These are phyloP conservation scores for Silurus asotus DNA, from an alignment of 2,113 vertebrate genomes.

Conservation along the genomic window DNA sequence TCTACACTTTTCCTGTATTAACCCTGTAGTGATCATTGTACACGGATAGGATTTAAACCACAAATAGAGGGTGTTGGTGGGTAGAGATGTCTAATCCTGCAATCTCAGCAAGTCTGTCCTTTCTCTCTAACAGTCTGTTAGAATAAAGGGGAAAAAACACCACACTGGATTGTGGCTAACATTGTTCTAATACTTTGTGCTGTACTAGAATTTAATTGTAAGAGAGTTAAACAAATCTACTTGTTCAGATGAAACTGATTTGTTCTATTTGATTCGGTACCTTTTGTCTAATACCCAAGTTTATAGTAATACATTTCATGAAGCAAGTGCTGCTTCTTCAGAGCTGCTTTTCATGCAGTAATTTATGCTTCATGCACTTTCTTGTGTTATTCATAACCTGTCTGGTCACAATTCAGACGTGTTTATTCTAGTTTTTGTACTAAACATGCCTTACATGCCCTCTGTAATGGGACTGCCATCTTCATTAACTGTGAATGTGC, in stretches of 20 bases:
- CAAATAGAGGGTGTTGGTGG: neutral
- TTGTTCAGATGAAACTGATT: neutral
- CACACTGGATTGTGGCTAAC: neutral
- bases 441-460: neutral
- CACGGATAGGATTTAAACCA: slow-evolving; percentile 10
- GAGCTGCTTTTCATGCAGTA: neutral
- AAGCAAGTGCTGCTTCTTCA: neutral
- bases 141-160: neutral
- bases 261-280: neutral
- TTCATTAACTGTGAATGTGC: neutral
- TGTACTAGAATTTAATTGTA: neutral
- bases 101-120: neutral
- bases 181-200: neutral
- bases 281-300: neutral
- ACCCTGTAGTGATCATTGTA: neutral
- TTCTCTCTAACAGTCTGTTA: neutral
- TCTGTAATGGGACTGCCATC: neutral
- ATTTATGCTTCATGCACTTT: neutral
- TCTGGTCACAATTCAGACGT: neutral
- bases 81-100: neutral
- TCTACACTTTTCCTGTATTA: slow-evolving; percentile 13
- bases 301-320: neutral
- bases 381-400: neutral
- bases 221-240: neutral
- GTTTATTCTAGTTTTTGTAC: neutral